Conservation (phyloP, 2,797 vertebrate genomes). For the Xerus rutilus region DNA sequence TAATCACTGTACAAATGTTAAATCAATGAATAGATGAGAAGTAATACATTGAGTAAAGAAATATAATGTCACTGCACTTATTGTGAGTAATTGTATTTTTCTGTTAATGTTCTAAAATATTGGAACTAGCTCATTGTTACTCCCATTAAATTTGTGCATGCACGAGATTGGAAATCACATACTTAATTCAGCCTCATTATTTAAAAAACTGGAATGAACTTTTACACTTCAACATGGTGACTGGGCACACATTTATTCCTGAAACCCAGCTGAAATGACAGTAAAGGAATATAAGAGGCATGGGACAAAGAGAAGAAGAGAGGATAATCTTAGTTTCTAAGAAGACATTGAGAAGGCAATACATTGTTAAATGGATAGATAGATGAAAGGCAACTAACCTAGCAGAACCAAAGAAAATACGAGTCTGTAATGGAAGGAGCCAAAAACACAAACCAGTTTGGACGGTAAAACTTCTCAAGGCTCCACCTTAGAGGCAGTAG, state of each 20-base stretch:
- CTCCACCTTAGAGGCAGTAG: background rate
- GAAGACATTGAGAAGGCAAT: background rate
- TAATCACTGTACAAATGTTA: background rate
- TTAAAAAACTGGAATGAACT: background rate
- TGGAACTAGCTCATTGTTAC: background rate
- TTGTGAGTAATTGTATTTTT: too few species aligned
- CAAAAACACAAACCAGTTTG: background rate
- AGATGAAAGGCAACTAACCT: background rate
- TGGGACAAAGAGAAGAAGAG: background rate
- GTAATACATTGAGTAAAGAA: background rate
- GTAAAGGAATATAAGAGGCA: background rate
- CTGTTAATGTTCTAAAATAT: background rate
- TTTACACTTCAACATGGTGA: background rate
- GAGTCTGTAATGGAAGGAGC: background rate
- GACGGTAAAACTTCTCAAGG: background rate
- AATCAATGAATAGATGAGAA: background rate
- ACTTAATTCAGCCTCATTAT: background rate
- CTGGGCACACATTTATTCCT: background rate
- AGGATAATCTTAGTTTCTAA: background rate
- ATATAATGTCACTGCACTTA: background rate
- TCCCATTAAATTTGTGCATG: background rate
- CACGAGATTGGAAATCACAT: background rate
- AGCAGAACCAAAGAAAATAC: background rate
- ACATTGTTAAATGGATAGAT: background rate
- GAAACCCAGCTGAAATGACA: background rate